Evolutionary conservation across 2,113 vertebrate species (phyloP), one percentile per base, ranked within the genome.

Genomic region (Cynopterus brachyotis): DNA sequence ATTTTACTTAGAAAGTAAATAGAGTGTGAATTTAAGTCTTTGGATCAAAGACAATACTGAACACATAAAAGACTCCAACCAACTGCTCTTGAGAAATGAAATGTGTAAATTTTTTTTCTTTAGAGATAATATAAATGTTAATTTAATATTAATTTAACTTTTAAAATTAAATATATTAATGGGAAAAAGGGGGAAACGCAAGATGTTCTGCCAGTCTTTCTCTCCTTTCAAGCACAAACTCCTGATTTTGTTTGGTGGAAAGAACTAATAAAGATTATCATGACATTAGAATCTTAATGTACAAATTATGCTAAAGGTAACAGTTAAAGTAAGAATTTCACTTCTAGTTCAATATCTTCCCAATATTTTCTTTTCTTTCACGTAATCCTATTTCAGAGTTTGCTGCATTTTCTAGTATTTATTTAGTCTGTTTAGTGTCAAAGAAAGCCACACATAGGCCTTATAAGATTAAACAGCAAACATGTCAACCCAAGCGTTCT

Each of bases 71-170:
- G 82, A 19, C 6, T 37, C 35, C 40, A 72, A 66, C 32, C n/a
- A 80, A 59, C 28, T 76, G 3, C 32, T 79, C 47, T 91, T 12
- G 70, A 50, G 66, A 81, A 94, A 90, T 60, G 4, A 8, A 66
- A 32, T 35, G 1, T 42, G 16, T 84, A 92, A 66, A 16, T 94
- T 82, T 75, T 91, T 84, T 37, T 91, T 66, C 37, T 62, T 81
- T 35, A 64, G 28, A 28, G 9, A 73, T 67, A 24, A 32, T 45
- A 37, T 13, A 66, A 73, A 66, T 64, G 9, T 30, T 67, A n/a
- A 78, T 72, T 89, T 81, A 70, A 84, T 15, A 59, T 76, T 50
- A 84, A 13, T 60, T 92, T 96, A 89, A 84, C 26, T 76, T 69
- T n/a, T 91, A 95, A 66, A 22, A 80, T 62, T 87, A 50, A 69